phyloP scores from a whole-genome alignment of 2,113 vertebrate genomes.

The Tachuris rubrigastra region DNA sequence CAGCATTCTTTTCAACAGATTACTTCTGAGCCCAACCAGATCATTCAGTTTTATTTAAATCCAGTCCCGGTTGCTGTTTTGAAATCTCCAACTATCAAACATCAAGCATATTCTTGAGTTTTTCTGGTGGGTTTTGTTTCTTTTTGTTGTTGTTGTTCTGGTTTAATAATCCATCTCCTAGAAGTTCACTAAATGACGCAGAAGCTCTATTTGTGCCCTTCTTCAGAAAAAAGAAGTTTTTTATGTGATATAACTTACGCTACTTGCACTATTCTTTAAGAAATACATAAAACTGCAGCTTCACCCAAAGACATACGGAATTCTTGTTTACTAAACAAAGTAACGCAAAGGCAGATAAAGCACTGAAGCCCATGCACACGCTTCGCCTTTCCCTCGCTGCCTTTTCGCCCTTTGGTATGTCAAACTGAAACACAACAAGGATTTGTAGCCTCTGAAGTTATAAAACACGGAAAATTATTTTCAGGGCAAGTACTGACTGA shows the following conservation, averaged over 20 bases:
- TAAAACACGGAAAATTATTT: background rate
- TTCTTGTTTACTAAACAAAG: background rate
- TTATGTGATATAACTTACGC: background rate
- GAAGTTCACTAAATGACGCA: conserved; percentile 20
- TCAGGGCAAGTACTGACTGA: background rate
- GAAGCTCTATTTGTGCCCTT: background rate
- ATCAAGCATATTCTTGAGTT: background rate
- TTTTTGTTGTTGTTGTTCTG: background rate
- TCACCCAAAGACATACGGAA: background rate
- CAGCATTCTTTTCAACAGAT: conserved; percentile 16
- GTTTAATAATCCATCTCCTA: background rate
- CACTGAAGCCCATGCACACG: background rate
- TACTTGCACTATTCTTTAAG: background rate
- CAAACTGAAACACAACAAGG: conserved; percentile 18
- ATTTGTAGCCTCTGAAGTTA: background rate
- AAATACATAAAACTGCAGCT: background rate
- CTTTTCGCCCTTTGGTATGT: background rate
- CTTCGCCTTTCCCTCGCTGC: background rate
- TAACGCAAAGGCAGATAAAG: background rate
- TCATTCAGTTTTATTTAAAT: conserved; percentile 32
- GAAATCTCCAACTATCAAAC: background rate
- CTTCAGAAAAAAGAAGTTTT: background rate
- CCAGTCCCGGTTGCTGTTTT: background rate
- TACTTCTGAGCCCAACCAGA: conserved; percentile 4
- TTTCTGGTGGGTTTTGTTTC: background rate